Conservation (phyloP, 1,140 invertebrate genomes). For the Aradophagus sp. region DNA sequence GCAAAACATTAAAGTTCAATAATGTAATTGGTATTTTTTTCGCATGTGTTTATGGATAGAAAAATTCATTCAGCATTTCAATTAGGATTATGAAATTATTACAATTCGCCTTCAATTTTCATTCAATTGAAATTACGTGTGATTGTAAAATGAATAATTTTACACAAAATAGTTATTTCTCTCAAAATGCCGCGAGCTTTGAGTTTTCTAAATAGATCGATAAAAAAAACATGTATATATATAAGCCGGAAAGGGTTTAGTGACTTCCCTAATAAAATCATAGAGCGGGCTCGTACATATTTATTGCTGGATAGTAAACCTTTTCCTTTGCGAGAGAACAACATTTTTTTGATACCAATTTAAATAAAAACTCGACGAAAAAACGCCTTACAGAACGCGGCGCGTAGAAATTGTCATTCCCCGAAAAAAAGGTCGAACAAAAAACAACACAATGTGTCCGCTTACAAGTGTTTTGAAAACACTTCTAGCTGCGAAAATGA, state of each 20-base stretch:
- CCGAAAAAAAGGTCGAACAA: constrained; percentile 9
- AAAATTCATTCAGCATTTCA: too few relatives aligned
- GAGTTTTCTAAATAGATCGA: constrained; percentile 23
- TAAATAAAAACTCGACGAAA: constrained; percentile 28
- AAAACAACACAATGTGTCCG: constrained; percentile 10
- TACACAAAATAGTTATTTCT: constrained; percentile 6
- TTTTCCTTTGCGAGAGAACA: constrained; percentile 26
- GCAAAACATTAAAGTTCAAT: too few relatives aligned
- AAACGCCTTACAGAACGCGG: constrained; percentile 1
- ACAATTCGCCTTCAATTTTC: too few relatives aligned
- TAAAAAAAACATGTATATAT: too few relatives aligned
- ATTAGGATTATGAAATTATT: too few relatives aligned
- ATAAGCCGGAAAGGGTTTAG: constrained; percentile 42
- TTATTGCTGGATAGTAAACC: constrained; percentile 47
- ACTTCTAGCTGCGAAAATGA: constrained; percentile 20
- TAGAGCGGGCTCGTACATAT: constrained; percentile 23
- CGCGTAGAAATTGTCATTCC: constrained; percentile 28
- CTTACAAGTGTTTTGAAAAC: constrained; percentile 18
- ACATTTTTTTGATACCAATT: constrained; percentile 21
- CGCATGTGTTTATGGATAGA: too few relatives aligned
- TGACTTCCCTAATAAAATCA: constrained; percentile 47
- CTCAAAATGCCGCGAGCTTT: constrained; percentile 1
- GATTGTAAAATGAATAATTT: too few relatives aligned
- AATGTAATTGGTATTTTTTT: too few relatives aligned
- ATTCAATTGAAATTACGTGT: too few relatives aligned